A percentile compares a stretch with the other conserved stretches of the same genome.
phyloP scores from a whole-genome alignment of 2,113 vertebrate species.

The Sterna hirundo region DNA sequence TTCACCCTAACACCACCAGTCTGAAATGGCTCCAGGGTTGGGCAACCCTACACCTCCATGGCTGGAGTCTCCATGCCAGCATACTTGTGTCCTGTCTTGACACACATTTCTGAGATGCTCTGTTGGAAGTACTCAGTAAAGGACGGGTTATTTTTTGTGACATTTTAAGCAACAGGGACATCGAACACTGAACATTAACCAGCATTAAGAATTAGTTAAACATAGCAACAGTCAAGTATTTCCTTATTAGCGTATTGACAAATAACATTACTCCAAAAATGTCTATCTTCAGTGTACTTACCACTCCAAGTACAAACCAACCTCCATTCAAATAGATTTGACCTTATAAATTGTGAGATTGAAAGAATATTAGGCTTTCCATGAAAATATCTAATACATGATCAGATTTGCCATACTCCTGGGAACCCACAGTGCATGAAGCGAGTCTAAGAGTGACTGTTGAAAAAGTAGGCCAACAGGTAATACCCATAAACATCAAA shows the following conservation, averaged over 20 bases:
- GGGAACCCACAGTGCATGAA: neutral
- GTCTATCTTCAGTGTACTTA: neutral
- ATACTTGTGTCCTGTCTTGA: neutral
- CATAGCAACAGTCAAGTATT: neutral
- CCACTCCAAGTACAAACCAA: neutral
- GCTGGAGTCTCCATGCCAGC: rapidly evolving
- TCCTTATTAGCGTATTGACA: neutral
- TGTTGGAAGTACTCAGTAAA: neutral
- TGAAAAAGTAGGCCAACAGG: neutral
- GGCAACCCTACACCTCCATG: neutral
- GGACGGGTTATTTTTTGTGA: neutral
- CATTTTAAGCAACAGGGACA: neutral
- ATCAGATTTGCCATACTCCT: neutral
- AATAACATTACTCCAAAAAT: neutral
- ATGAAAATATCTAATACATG: neutral
- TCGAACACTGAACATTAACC: neutral
- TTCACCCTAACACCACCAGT: neutral
- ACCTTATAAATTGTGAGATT: neutral
- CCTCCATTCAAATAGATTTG: neutral
- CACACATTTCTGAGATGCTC: neutral
- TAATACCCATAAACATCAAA: neutral
- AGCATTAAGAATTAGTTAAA: neutral
- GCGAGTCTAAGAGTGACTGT: neutral
- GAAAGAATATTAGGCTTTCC: neutral
- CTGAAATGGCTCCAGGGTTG: neutral